Percentiles rank a stretch among this genome's conserved stretches.
phyloP scores from a whole-genome alignment of 2,797 vertebrate genomes.

The Eremophila alpestris region DNA sequence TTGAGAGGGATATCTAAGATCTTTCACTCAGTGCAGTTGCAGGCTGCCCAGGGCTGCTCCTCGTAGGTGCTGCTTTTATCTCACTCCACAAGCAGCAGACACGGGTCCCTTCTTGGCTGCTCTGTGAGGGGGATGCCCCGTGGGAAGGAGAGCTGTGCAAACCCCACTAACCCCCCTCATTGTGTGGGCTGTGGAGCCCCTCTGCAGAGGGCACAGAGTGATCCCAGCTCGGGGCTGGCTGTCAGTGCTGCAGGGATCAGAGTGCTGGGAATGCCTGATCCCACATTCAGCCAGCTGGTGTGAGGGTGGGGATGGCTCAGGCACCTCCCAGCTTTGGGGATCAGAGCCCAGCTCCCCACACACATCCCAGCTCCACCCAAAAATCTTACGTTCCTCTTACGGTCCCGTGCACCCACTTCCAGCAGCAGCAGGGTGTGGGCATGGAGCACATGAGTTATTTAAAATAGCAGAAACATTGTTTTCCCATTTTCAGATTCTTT shows the following conservation, averaged over 20 bases:
- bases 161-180: not conserved
- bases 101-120: fast-evolving
- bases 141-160: not conserved
- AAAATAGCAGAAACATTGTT: not conserved
- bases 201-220: fast-evolving
- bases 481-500: not conserved
- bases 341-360: not conserved
- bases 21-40: not conserved
- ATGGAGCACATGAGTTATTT: not conserved
- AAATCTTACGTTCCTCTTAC: not conserved
- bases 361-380: fast-evolving
- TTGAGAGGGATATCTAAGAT: not conserved
- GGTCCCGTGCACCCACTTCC: fast-evolving
- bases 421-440: not conserved
- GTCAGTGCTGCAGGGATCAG: not conserved
- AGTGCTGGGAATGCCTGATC: not conserved
- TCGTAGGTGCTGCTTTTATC: not conserved
- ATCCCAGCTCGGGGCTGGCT: fast-evolving
- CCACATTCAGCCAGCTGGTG: not conserved
- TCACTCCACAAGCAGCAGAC: fast-evolving
- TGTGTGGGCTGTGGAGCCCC: fast-evolving
- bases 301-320: not conserved
- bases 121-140: not conserved
- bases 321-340: not conserved
- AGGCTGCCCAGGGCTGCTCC: not conserved